Evolutionary conservation across 2,888 invertebrate genomes (phyloP).

Genomic region (Apeira syringaria): DNA sequence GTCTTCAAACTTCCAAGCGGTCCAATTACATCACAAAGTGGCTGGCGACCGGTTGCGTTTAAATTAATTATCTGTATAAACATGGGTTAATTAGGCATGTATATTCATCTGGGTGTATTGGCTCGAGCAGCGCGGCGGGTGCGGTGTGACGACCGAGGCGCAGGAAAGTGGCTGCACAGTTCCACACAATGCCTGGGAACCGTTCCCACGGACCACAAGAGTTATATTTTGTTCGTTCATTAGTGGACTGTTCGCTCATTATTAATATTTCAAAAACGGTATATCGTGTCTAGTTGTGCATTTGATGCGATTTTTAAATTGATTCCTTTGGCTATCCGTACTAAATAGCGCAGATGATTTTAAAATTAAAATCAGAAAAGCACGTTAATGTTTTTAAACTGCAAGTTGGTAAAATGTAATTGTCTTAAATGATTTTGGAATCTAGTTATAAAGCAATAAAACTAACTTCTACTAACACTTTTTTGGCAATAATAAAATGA

Average conservation of each 20-base stretch:
- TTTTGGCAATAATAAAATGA: too few species aligned
- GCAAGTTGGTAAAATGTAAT: too few species aligned
- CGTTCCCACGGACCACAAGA: slow-evolving; percentile 54
- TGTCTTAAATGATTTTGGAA: too few species aligned
- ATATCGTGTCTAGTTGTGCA: slow-evolving; percentile 50
- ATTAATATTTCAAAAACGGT: slow-evolving; percentile 79
- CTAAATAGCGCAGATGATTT: neutral
- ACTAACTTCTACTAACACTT: too few species aligned
- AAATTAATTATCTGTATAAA: slow-evolving; percentile 75
- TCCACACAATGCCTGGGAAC: slow-evolving; percentile 53
- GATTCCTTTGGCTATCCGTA: neutral
- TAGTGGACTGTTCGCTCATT: slow-evolving; percentile 65
- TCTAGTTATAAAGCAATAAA: too few species aligned
- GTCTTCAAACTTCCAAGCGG: slow-evolving; percentile 14
- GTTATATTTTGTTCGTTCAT: slow-evolving; percentile 60
- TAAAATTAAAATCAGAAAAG: neutral
- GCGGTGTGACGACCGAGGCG: slow-evolving; percentile 36
- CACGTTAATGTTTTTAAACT: too few species aligned
- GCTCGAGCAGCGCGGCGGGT: slow-evolving; percentile 39
- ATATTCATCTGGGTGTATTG: slow-evolving; percentile 53
- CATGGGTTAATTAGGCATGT: slow-evolving; percentile 68
- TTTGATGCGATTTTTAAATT: too few species aligned
- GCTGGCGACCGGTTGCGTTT: slow-evolving; percentile 39
- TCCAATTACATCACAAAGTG: slow-evolving; percentile 36
- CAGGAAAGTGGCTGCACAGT: slow-evolving; percentile 46